Conservation (phyloP, 1,140 invertebrate genomes). For the Vanessa tameamea region DNA sequence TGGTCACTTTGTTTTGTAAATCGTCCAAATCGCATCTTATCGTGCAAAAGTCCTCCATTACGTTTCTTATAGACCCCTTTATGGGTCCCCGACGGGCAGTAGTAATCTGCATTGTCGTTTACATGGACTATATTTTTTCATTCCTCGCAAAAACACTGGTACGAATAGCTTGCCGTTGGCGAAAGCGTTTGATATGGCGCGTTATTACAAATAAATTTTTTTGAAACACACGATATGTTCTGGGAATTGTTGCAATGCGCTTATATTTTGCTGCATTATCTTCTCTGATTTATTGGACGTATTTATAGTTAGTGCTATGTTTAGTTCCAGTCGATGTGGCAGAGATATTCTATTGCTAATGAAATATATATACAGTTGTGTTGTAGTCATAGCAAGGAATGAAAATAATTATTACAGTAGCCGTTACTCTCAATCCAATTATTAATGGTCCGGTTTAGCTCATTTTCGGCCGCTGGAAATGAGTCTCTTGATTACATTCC, state of each 20-base stretch:
- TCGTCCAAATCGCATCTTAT: slow-evolving; percentile 52
- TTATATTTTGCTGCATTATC: slow-evolving; percentile 49
- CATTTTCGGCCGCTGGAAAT: slow-evolving; percentile 41
- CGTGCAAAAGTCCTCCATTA: slow-evolving; percentile 55
- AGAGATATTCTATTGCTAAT: slow-evolving; percentile 15
- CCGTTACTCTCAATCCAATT: slow-evolving; percentile 32
- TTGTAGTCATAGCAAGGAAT: slow-evolving; percentile 5
- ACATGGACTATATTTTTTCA: slow-evolving; percentile 73
- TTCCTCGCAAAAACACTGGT: slow-evolving; percentile 63
- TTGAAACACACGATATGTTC: slow-evolving; percentile 49
- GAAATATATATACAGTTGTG: slow-evolving; percentile 3
- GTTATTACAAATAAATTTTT: slow-evolving; percentile 63
- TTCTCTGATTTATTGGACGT: slow-evolving; percentile 39
- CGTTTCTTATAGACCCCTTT: slow-evolving; percentile 70
- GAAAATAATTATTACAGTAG: slow-evolving; percentile 30
- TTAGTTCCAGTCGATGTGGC: slow-evolving; percentile 14
- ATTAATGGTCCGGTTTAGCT: slow-evolving; percentile 34
- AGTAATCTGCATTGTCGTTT: slow-evolving; percentile 78
- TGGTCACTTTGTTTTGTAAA: slow-evolving; percentile 42
- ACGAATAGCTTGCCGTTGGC: slow-evolving; percentile 54
- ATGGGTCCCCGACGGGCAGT: slow-evolving; percentile 67
- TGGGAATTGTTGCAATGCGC: slow-evolving; percentile 52
- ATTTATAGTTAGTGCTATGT: slow-evolving; percentile 15
- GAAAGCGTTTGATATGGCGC: slow-evolving; percentile 54
- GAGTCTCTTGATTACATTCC: slow-evolving; percentile 37